Conservation (phyloP, 2,113 vertebrate genomes). For the Seriola dumerili region DNA sequence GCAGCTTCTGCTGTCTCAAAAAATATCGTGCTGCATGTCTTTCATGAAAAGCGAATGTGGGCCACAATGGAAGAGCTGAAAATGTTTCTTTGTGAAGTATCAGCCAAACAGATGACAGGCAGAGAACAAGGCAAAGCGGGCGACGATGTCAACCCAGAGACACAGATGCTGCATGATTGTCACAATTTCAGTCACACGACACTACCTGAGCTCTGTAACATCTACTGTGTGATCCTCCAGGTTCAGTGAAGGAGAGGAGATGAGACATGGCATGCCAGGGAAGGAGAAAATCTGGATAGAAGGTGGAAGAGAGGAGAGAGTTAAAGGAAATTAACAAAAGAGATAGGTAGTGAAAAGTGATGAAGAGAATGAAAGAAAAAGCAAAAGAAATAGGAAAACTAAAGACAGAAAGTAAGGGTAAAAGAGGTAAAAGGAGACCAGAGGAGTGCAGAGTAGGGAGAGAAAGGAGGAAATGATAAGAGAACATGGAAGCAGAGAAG, state of each 20-base stretch:
- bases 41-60: slow-evolving; percentile 4
- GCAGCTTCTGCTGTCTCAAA: slow-evolving; percentile 16
- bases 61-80: slow-evolving; percentile 18
- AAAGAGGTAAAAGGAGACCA: neutral
- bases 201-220: slow-evolving; percentile 43
- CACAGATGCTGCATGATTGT: slow-evolving; percentile 37
- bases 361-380: neutral
- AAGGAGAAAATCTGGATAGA: slow-evolving; percentile 9
- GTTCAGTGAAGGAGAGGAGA: slow-evolving; percentile 19
- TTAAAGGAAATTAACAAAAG: neutral
- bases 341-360: neutral
- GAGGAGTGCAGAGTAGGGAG: neutral
- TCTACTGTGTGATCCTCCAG: slow-evolving; percentile 45
- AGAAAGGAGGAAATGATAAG: slow-evolving; percentile 20
- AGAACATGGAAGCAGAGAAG: neutral
- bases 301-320: neutral
- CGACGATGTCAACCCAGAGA: slow-evolving; percentile 35
- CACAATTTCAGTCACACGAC: slow-evolving; percentile 42
- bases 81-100: slow-evolving; percentile 38
- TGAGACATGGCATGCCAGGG: neutral
- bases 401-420: neutral
- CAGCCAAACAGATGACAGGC: slow-evolving; percentile 46
- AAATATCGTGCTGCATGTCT: slow-evolving; percentile 6
- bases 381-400: neutral
- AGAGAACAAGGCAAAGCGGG: slow-evolving; percentile 38